Conservation (phyloP, 2,113 vertebrate species). For the Synodontis membranacea region DNA sequence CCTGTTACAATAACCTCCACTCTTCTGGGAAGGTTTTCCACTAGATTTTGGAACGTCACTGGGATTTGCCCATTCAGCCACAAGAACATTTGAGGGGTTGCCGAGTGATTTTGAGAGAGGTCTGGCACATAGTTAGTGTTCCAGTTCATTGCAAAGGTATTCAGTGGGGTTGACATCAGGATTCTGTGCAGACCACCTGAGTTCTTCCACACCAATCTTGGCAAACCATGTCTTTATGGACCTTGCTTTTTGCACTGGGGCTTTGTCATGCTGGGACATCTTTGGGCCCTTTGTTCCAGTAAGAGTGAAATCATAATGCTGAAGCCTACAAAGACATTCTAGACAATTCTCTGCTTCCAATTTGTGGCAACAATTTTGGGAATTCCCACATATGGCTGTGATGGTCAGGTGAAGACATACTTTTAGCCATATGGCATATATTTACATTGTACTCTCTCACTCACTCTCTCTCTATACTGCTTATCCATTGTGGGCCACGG, state of each 20-base stretch:
- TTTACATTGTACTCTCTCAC: too few species aligned
- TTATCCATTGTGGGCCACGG: too few species aligned
- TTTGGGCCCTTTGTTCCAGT: too few species aligned
- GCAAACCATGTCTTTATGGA: background rate
- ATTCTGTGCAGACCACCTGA: background rate
- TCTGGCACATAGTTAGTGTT: background rate
- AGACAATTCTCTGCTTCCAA: background rate
- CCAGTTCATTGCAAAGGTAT: background rate
- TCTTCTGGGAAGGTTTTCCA: background rate
- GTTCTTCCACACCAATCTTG: background rate
- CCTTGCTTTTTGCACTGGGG: too few species aligned
- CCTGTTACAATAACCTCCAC: background rate
- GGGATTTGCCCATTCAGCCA: background rate
- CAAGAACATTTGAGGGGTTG: too few species aligned
- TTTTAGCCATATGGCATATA: background rate
- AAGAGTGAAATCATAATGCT: background rate
- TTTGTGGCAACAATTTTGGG: background rate
- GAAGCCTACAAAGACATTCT: background rate
- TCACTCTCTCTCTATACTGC: too few species aligned
- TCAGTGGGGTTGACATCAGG: background rate
- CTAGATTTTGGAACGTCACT: background rate
- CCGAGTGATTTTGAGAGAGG: too few species aligned
- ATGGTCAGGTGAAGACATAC: background rate
- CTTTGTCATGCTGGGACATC: too few species aligned
- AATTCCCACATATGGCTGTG: background rate